phyloP scores from a whole-genome alignment of 2,888 invertebrate species.

The Nasonovia ribisnigri region DNA sequence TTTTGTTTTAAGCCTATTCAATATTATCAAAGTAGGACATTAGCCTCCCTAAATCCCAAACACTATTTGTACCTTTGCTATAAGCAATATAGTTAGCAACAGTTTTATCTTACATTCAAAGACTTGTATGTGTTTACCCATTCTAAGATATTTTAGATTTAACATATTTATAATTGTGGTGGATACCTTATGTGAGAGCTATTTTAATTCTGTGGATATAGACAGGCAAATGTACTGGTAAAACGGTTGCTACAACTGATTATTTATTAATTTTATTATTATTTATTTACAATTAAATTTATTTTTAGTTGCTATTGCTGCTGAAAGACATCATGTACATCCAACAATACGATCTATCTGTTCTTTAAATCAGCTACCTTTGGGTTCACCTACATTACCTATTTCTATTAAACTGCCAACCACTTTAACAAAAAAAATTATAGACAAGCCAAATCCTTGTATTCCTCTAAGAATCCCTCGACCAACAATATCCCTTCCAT shows the following conservation, averaged over 20 bases:
- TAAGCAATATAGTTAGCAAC: neutral
- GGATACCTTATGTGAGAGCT: neutral
- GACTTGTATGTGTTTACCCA: neutral
- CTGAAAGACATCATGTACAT: constrained; percentile 28
- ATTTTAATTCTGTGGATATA: neutral
- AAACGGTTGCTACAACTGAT: neutral
- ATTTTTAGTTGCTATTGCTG: constrained; percentile 50
- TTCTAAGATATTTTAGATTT: neutral
- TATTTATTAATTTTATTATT: neutral
- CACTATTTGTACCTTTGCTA: too few relatives aligned
- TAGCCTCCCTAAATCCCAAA: too few relatives aligned
- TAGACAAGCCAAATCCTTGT: constrained; percentile 56
- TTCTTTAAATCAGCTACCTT: constrained; percentile 30
- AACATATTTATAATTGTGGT: neutral
- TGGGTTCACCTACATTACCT: constrained; percentile 32
- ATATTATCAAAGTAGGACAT: too few relatives aligned
- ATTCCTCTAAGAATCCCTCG: constrained; percentile 55
- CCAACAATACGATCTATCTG: constrained; percentile 36
- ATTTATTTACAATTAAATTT: neutral
- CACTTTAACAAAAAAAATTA: constrained; percentile 33
- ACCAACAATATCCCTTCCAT: constrained; percentile 24
- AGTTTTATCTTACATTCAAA: neutral
- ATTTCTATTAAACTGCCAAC: constrained; percentile 61
- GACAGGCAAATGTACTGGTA: neutral
- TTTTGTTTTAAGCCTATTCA: too few relatives aligned